Conservation (phyloP, 2,797 vertebrate genomes). For the Pangasius mekongensis region DNA sequence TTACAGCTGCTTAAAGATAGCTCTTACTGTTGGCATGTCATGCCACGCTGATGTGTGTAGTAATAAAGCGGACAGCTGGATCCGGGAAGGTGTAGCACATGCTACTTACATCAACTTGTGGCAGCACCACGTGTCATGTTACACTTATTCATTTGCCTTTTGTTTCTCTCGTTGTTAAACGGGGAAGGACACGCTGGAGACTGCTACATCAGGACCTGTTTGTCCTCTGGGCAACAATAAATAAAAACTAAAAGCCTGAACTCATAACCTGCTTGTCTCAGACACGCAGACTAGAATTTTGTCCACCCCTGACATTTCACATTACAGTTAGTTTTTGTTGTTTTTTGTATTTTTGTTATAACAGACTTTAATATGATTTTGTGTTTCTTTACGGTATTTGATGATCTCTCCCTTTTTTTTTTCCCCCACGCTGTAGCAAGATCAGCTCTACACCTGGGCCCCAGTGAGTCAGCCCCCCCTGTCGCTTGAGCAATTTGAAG, state of each 20-base stretch:
- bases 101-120: neutral
- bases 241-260: neutral
- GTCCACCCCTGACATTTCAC: neutral
- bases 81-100: no score
- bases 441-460: slow-evolving; percentile 94
- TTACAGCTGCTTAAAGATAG: neutral
- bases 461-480: slow-evolving; percentile 89
- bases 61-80: neutral
- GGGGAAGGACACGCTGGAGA: neutral
- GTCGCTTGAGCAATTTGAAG: slow-evolving; percentile 82
- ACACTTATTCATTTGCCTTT: neutral
- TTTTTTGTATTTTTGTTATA: neutral
- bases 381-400: neutral
- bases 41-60: neutral
- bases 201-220: neutral
- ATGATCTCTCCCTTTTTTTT: neutral
- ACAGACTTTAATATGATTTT: neutral
- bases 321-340: neutral
- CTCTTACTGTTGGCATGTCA: neutral
- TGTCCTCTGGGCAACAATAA: neutral
- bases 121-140: neutral
- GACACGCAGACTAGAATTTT: neutral
- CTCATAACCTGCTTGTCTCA: neutral
- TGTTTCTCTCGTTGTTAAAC: neutral
- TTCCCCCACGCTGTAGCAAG: slow-evolving; percentile 75